Conservation (phyloP, 1,140 invertebrate genomes). For the Hylyphantes graminicola region DNA sequence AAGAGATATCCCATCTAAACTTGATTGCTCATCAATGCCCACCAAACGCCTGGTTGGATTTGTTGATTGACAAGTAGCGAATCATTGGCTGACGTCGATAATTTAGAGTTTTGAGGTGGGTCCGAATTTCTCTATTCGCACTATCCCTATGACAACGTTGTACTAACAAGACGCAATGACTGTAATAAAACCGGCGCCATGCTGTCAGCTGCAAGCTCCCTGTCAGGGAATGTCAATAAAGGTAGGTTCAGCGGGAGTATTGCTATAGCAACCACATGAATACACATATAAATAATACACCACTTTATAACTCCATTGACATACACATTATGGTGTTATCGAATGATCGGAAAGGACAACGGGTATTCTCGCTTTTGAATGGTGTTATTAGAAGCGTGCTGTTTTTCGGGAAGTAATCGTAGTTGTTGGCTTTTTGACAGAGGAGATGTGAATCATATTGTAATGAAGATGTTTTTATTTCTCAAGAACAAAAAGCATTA, state of each 20-base stretch:
- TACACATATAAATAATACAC: conserved; percentile 44
- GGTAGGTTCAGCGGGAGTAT: conserved; percentile 6
- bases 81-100: conserved; percentile 13
- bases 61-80: background rate
- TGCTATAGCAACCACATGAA: conserved; percentile 42
- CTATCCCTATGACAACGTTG: conserved; percentile 43
- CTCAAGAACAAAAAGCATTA: no score
- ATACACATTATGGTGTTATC: conserved; percentile 21
- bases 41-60: no score
- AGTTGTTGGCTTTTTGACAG: no score
- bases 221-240: conserved; percentile 24
- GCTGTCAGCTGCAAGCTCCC: background rate
- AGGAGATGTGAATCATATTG: no score
- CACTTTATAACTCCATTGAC: conserved; percentile 33
- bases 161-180: conserved; percentile 48
- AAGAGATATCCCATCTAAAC: no score
- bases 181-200: conserved; percentile 30
- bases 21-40: no score
- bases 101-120: conserved; percentile 21
- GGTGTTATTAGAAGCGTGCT: no score
- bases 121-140: conserved; percentile 28
- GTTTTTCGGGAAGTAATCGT: no score
- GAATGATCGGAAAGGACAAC: no score
- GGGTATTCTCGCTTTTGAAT: no score
- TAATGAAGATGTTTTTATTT: no score